These are phyloP conservation scores for Lamellibrachia luymesi DNA, from an alignment of 1,140 invertebrate species.

Conservation along the genomic window DNA sequence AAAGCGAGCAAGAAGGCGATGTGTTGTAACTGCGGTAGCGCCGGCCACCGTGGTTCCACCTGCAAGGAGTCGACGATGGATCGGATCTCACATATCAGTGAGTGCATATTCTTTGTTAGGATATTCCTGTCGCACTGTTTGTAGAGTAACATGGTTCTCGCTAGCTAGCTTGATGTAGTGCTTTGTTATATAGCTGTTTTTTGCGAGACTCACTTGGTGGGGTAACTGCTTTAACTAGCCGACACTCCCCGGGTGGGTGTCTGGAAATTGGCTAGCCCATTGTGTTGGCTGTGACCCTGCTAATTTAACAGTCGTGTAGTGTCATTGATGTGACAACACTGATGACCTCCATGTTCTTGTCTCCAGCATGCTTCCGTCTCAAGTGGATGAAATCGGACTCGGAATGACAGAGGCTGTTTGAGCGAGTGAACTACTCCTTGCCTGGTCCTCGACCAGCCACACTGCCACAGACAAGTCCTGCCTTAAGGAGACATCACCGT, in stretches of 20 bases:
- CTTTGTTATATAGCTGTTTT: no score
- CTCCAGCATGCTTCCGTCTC: background rate
- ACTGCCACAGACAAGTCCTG: background rate
- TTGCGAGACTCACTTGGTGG: no score
- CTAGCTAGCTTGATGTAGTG: no score
- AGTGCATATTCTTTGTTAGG: background rate
- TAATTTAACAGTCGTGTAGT: no score
- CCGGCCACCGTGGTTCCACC: slow-evolving; percentile 74
- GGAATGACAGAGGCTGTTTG: background rate
- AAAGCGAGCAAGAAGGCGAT: slow-evolving; percentile 57
- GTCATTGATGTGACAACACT: no score
- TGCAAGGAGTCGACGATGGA: slow-evolving; percentile 86
- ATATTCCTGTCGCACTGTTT: background rate
- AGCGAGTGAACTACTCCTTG: background rate
- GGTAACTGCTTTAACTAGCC: no score
- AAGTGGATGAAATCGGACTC: background rate
- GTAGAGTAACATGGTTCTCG: background rate
- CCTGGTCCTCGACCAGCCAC: background rate
- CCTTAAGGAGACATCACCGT: background rate
- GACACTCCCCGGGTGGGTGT: no score
- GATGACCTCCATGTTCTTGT: background rate
- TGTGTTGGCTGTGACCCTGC: no score
- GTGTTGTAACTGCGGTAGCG: slow-evolving; percentile 75
- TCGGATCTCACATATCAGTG: slow-evolving; percentile 32
- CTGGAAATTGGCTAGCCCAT: no score